Base-by-base conservation (phyloP, 2,797 vertebrate genomes). In the Alectoris magna region DNA sequence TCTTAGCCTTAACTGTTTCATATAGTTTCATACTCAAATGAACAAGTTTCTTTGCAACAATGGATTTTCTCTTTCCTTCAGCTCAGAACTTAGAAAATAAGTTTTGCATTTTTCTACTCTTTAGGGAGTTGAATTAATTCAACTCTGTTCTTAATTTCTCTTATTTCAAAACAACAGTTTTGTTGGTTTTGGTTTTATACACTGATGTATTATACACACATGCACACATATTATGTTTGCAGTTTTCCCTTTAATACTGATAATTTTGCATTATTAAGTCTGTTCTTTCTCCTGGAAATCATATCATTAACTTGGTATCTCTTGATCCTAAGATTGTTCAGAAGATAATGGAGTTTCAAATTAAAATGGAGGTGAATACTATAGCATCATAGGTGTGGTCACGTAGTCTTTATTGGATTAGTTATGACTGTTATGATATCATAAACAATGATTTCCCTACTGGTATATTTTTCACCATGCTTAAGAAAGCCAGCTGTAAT, bases 1-100 rank as follows among this genome's bases (percentile, higher is more conserved):
- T 81, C 67, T 80, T 66, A 62, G 49, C 26, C 58, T 19, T 62
- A 77, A 91, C 66, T 95, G 71, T 88, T 94, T 87, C 44, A 24
- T 67, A 71, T 91, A 91, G 72, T 80, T 56, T 29, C 39, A 89
- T 69, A 21, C 64, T 79, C 51, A 75, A 31, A 31, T 34, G 23
- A 66, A 71, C 67, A 83, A 27, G 44, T 75, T 85, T 24, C 34
- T 89, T 89, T 74, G 36, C 34, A 55, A 2, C 8, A 46, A 27
- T 2, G 5, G 15, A 4, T 89, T 82, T 91, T 88, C 29, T 73
- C 29, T 9, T 3, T 86, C 93, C 39, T 67, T 88, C 41, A 58
- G 0, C 44, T 44, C 10, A 11, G 36, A 58, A 14, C 18, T 90
- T 76, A 29, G 49, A 89, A 86, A 85, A 55, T 3, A 87, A 77